Conservation (phyloP, 2,797 vertebrate genomes). For the Trachurus trachurus region DNA sequence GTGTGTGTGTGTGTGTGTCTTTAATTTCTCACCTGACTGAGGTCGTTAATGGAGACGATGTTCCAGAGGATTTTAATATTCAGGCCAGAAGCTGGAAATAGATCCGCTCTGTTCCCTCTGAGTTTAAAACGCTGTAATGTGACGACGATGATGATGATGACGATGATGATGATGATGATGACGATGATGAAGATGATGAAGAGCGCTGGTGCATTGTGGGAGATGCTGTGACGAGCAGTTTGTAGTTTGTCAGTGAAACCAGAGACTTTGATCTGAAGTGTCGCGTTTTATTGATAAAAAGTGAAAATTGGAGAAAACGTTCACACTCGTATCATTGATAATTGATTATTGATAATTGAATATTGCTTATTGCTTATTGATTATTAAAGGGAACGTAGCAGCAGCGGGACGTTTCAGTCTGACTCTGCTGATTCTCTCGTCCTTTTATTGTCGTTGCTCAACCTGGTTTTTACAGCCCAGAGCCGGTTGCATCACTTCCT, state of each 20-base stretch:
- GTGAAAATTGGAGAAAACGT: no score
- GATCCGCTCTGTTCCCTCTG: neutral
- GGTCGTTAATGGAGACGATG: constrained; percentile 25
- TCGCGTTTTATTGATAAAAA: neutral
- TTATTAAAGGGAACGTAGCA: no score
- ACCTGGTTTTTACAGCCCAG: neutral
- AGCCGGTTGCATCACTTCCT: constrained; percentile 25
- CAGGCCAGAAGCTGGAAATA: constrained; percentile 39
- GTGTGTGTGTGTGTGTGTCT: constrained; percentile 8
- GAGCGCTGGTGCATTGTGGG: neutral
- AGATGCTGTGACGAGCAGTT: neutral
- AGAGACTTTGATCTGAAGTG: neutral
- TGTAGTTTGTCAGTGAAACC: neutral
- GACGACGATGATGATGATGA: neutral
- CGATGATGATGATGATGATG: no score
- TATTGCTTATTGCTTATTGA: no score
- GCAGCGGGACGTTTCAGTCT: no score
- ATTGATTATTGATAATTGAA: no score
- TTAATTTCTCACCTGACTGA: constrained; percentile 39
- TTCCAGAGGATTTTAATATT: constrained; percentile 36
- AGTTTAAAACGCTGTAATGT: neutral
- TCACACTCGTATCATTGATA: no score
- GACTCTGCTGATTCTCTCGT: neutral
- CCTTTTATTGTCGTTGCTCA: constrained; percentile 25
- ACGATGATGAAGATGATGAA: no score